These are phyloP conservation scores for Pterocles gutturalis DNA, from an alignment of 2,113 vertebrate species.

Conservation along the genomic window DNA sequence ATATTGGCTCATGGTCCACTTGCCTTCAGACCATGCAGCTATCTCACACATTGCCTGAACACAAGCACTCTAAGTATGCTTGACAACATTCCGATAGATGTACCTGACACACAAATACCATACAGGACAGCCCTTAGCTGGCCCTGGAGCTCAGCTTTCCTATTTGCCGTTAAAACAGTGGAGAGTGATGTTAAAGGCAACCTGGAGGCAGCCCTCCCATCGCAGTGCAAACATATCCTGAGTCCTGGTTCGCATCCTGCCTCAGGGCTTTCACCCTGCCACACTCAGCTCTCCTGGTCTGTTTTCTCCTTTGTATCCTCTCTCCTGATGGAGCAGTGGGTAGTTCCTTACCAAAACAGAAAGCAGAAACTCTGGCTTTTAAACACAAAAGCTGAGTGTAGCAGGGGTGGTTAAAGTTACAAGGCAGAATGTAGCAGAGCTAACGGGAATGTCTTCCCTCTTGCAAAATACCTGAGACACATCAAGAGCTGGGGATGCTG, in stretches of 20 bases:
- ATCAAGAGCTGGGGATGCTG: background rate
- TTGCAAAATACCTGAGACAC: background rate
- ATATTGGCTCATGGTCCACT: background rate
- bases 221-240: background rate
- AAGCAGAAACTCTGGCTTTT: background rate
- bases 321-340: background rate
- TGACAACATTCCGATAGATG: background rate
- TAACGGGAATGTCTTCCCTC: background rate
- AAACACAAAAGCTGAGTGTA: background rate
- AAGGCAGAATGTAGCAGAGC: background rate
- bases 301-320: background rate
- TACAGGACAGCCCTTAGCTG: background rate
- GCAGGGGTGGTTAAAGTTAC: background rate
- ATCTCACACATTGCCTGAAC: rapidly evolving
- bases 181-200: background rate
- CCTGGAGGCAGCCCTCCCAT: background rate
- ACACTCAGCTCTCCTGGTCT: rapidly evolving
- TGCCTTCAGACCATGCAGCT: background rate
- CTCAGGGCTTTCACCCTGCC: background rate
- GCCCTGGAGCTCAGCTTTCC: background rate
- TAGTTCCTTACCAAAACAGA: background rate
- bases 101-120: background rate
- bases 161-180: background rate
- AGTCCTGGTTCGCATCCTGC: background rate
- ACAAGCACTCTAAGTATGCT: background rate